Conservation (phyloP, 2,797 vertebrate species). For the Squalus acanthias region DNA sequence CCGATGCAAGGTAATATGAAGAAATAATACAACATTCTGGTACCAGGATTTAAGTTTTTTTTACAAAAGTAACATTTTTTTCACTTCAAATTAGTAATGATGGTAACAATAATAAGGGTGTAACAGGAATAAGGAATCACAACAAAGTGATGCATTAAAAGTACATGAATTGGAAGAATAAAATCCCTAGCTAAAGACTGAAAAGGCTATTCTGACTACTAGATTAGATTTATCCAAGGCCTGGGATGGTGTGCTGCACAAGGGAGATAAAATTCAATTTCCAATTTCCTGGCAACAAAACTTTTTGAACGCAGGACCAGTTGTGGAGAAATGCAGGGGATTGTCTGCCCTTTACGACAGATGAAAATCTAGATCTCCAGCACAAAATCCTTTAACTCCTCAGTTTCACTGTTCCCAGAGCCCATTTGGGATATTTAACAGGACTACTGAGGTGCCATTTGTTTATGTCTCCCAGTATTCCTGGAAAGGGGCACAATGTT, state of each 20-base stretch:
- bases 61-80: neutral
- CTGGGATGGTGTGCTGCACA: too few species aligned
- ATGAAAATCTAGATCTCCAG: neutral
- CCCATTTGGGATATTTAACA: neutral
- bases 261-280: neutral
- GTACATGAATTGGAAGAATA: neutral
- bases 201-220: too few species aligned
- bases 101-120: neutral
- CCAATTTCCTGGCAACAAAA: neutral
- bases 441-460: neutral
- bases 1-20: conserved; percentile 67
- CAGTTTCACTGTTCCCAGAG: neutral
- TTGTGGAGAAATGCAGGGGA: neutral
- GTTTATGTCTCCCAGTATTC: neutral
- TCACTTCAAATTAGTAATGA: neutral
- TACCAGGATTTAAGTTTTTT: neutral
- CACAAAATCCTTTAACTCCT: neutral
- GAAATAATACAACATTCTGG: neutral
- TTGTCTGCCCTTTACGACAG: neutral
- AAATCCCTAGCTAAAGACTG: neutral
- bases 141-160: neutral
- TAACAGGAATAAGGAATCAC: neutral
- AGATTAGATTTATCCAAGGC: neutral
- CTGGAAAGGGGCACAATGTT: neutral
- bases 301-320: neutral